These are phyloP conservation scores for Dendrolimus punctatus DNA, from an alignment of 1,140 invertebrate species.

Conservation along the genomic window DNA sequence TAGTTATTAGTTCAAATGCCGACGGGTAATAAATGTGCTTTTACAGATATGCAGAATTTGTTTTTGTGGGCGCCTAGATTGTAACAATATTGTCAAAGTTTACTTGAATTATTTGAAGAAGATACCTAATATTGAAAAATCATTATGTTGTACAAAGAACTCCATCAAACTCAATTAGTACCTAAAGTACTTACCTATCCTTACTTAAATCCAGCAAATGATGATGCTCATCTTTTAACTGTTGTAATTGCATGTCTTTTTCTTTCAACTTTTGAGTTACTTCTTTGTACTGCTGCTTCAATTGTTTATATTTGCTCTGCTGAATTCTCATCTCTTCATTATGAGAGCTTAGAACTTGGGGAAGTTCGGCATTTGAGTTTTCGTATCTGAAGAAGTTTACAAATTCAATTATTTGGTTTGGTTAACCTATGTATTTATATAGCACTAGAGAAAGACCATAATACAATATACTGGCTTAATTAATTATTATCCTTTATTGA, in stretches of 20 bases:
- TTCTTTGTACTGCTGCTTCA: conserved; percentile 76
- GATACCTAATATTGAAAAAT: no score
- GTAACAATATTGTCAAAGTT: no score
- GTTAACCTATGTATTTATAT: background rate
- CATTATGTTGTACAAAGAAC: no score
- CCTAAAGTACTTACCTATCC: conserved; percentile 69
- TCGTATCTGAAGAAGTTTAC: conserved; percentile 73
- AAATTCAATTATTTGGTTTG: background rate
- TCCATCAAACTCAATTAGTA: background rate
- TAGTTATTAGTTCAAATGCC: no score
- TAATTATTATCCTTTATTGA: no score
- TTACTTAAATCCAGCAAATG: conserved; percentile 79
- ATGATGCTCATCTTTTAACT: conserved; percentile 77
- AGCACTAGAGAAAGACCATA: no score
- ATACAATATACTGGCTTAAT: no score
- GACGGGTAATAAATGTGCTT: no score
- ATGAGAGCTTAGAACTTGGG: conserved; percentile 80
- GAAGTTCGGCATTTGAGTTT: conserved; percentile 82
- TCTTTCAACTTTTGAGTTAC: conserved; percentile 76
- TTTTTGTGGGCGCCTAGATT: no score
- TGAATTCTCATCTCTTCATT: conserved; percentile 83
- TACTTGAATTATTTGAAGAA: no score
- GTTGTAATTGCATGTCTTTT: conserved; percentile 76
- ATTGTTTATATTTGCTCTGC: conserved; percentile 78
- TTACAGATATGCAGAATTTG: no score